These are phyloP conservation scores for Poliocrania exsul DNA, from an alignment of 2,797 vertebrate genomes.

Conservation along the genomic window DNA sequence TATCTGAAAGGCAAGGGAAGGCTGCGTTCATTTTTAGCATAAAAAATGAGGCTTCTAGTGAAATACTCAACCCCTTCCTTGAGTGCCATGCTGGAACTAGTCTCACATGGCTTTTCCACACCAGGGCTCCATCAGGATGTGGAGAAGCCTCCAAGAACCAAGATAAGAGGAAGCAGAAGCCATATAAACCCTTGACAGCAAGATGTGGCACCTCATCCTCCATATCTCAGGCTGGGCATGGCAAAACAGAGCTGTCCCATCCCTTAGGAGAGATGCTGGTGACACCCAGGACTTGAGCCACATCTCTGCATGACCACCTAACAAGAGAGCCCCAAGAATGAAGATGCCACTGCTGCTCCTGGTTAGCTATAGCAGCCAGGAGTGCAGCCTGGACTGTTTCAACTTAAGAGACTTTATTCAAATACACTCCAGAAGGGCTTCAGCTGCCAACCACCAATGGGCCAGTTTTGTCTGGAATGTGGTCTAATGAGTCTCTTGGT, in stretches of 20 bases:
- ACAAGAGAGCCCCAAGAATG: fast-evolving
- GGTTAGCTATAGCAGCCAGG: neutral
- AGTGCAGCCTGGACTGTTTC: neutral
- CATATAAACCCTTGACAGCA: neutral
- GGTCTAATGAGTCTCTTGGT: conserved; percentile 19
- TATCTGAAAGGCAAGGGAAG: conserved; percentile 81
- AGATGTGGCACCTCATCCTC: neutral
- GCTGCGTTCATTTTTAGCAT: neutral
- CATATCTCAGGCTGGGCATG: fast-evolving
- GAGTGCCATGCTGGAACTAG: neutral
- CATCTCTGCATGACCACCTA: fast-evolving
- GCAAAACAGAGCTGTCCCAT: neutral
- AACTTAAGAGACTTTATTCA: neutral
- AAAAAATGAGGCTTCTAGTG: neutral
- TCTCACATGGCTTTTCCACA: neutral
- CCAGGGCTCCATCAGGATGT: neutral
- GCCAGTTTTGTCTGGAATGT: conserved; percentile 21
- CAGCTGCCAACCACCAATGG: neutral
- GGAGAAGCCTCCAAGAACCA: neutral
- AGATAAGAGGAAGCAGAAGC: neutral
- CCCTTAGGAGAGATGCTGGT: neutral
- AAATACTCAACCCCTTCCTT: neutral
- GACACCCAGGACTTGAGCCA: neutral
- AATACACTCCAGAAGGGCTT: neutral
- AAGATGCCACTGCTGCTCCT: neutral